These are phyloP conservation scores for Drosophila setifemur DNA, from an alignment of 1,140 invertebrate genomes.

Conservation along the genomic window DNA sequence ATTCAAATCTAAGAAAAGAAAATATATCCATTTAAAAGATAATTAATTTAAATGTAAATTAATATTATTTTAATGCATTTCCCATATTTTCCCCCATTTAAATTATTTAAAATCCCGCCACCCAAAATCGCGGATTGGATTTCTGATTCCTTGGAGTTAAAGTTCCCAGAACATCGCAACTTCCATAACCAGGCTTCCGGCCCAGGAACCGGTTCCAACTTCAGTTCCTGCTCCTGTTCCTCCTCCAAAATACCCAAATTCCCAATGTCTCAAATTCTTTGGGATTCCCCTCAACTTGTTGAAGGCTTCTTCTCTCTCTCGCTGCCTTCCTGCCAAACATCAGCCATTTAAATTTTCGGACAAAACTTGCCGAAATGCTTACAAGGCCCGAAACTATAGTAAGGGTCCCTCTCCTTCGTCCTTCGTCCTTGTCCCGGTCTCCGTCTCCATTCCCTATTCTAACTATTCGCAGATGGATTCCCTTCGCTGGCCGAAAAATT, in stretches of 20 bases:
- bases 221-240: no score
- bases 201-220: no score
- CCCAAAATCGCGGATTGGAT: not conserved
- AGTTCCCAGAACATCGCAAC: not conserved
- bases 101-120: no score
- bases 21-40: no score
- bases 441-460: not conserved
- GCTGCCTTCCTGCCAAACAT: not conserved
- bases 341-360: not conserved
- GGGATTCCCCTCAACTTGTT: constrained; percentile 19
- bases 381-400: constrained; percentile 14
- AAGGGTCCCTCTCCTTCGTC: not conserved
- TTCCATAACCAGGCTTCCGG: no score
- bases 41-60: no score
- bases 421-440: not conserved
- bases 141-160: not conserved
- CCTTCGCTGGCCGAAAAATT: constrained; percentile 48
- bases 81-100: no score
- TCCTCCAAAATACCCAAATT: not conserved
- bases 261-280: no score
- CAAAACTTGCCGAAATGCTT: not conserved
- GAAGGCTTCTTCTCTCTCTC: not conserved
- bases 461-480: constrained; percentile 20
- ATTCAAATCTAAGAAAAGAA: no score
- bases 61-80: no score